Percentiles rank a stretch among this genome's conserved stretches.
Conservation (phyloP, 2,888 invertebrate species). For the Athrips mouffetella region DNA sequence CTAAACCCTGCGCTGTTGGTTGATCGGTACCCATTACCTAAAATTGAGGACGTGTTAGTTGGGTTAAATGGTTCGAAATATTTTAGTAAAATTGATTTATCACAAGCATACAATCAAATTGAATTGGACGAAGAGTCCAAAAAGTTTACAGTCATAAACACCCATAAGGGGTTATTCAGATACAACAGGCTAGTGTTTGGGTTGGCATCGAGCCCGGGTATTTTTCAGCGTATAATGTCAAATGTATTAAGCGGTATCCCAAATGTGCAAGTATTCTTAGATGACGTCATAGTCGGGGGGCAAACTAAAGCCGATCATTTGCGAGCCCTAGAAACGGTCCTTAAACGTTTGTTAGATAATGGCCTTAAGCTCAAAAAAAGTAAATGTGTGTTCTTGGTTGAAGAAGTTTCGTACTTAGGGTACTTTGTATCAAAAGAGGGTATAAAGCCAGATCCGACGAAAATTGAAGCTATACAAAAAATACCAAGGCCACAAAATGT, state of each 20-base stretch:
- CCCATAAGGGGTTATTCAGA: too few species aligned
- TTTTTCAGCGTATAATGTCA: conserved; percentile 19
- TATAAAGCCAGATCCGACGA: neutral
- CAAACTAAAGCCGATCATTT: neutral
- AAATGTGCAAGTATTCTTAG: conserved; percentile 4
- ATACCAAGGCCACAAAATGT: too few species aligned
- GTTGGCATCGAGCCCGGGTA: conserved; percentile 15
- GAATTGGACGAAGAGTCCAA: conserved; percentile 23
- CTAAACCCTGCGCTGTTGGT: conserved; percentile 28
- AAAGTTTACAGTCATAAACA: conserved; percentile 27
- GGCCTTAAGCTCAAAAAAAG: conserved; percentile 4
- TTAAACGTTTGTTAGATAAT: neutral
- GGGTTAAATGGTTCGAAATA: conserved; percentile 18
- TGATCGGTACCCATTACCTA: conserved; percentile 29
- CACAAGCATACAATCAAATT: conserved; percentile 19
- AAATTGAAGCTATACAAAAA: neutral
- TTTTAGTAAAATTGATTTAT: conserved; percentile 20
- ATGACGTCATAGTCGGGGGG: neutral
- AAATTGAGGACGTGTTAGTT: conserved; percentile 26
- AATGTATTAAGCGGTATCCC: conserved; percentile 10
- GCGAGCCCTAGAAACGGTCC: neutral
- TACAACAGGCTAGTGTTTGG: conserved; percentile 16
- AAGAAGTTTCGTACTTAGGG: conserved; percentile 4
- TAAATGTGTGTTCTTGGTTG: conserved; percentile 7
- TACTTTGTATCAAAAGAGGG: conserved; percentile 5